Conservation (phyloP, 2,113 vertebrate genomes). For the Channa argus region DNA sequence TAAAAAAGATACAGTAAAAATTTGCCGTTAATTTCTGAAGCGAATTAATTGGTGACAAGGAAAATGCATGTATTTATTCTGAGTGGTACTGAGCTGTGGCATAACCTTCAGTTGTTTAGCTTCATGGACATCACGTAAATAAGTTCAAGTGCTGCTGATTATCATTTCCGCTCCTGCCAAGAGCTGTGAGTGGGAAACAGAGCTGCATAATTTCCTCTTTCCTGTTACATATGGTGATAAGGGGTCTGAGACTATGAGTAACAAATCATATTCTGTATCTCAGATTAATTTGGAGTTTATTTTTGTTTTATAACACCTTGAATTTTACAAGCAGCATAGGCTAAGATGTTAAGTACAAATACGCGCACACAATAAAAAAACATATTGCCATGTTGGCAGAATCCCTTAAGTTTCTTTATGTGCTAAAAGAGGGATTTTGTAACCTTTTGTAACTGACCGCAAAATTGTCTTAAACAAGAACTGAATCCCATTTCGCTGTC, state of each 20-base stretch:
- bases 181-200: conserved; percentile 5
- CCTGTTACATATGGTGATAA: not conserved
- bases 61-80: not conserved
- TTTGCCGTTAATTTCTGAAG: not conserved
- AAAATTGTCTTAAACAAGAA: not conserved
- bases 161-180: not conserved
- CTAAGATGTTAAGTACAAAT: not conserved
- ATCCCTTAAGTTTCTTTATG: conserved; percentile 1
- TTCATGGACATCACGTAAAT: not conserved
- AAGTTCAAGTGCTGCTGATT: conserved; percentile 4
- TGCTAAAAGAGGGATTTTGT: not conserved
- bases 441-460: not conserved
- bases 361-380: not conserved
- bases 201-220: not conserved
- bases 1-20: not conserved
- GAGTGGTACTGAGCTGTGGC: not conserved
- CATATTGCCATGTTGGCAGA: not conserved
- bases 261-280: not conserved
- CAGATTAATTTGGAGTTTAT: not conserved
- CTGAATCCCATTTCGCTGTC: not conserved
- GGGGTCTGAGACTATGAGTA: not conserved
- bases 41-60: conserved; percentile 21
- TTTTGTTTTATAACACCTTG: not conserved
- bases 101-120: conserved; percentile 1
- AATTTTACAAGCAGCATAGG: not conserved